Evolutionary conservation across 2,888 invertebrate species (phyloP).

Genomic region (Toxonevra muliebris): DNA sequence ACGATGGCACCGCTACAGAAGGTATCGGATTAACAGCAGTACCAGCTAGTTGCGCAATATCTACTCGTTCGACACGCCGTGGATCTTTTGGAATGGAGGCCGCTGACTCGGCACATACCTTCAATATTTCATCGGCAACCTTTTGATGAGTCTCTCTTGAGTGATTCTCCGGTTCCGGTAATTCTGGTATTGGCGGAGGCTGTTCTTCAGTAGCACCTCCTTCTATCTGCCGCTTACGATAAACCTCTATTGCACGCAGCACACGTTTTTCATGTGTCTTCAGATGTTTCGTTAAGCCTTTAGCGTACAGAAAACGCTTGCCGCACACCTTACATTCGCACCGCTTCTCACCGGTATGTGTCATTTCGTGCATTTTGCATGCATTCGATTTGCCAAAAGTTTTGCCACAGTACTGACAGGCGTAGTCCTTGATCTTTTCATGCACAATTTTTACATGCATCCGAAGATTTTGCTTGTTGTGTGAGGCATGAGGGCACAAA

Average conservation of each 20-base stretch:
- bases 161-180: slow-evolving; percentile 39
- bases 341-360: slow-evolving; percentile 58
- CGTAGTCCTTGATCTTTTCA: slow-evolving; percentile 59
- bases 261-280: slow-evolving; percentile 60
- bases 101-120: slow-evolving; percentile 54
- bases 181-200: slow-evolving; percentile 37
- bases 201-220: slow-evolving; percentile 43
- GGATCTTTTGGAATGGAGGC: slow-evolving; percentile 59
- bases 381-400: slow-evolving; percentile 59
- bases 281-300: slow-evolving; percentile 58
- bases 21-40: slow-evolving; percentile 59
- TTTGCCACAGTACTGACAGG: slow-evolving; percentile 59
- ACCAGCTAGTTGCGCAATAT: slow-evolving; percentile 56
- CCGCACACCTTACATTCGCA: slow-evolving; percentile 59
- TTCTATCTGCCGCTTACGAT: slow-evolving; percentile 57
- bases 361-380: slow-evolving; percentile 59
- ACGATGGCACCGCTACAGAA: slow-evolving; percentile 58
- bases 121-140: slow-evolving; percentile 56
- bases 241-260: slow-evolving; percentile 57
- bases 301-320: slow-evolving; percentile 59
- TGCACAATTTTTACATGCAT: slow-evolving; percentile 59
- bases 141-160: slow-evolving; percentile 48
- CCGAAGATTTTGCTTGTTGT: slow-evolving; percentile 57
- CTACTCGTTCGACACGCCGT: slow-evolving; percentile 57
- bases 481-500: slow-evolving; percentile 59